These are phyloP conservation scores for Hirtodrosophila cameraria DNA, from an alignment of 2,888 invertebrate species.

Conservation along the genomic window DNA sequence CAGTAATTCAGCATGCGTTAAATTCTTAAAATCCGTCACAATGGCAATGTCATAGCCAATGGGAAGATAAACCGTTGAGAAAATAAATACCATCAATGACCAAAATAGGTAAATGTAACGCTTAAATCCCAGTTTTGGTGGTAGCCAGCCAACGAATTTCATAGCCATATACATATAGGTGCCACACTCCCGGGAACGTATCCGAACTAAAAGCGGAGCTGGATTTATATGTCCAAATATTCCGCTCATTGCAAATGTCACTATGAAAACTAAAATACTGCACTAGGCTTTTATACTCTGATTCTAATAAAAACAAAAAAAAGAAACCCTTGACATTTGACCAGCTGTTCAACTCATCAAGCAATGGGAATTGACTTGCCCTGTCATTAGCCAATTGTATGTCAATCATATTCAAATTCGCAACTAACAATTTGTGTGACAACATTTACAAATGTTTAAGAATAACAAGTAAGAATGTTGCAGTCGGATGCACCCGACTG, in stretches of 20 bases:
- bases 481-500: too few relatives aligned
- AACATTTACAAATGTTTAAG: too few relatives aligned
- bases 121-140: constrained; percentile 23
- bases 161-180: constrained; percentile 32
- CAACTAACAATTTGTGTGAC: background rate
- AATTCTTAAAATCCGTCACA: constrained; percentile 22
- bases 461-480: too few relatives aligned
- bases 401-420: background rate
- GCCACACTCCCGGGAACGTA: constrained; percentile 36
- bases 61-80: constrained; percentile 35
- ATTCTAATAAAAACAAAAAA: too few relatives aligned
- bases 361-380: background rate
- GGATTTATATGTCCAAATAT: constrained; percentile 30
- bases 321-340: background rate
- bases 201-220: constrained; percentile 18
- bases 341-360: background rate
- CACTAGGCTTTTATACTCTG: constrained; percentile 4
- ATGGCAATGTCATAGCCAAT: constrained; percentile 39
- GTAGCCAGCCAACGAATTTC: constrained; percentile 42
- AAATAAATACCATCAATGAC: constrained; percentile 15
- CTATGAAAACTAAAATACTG: background rate
- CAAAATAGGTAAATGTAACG: constrained; percentile 43
- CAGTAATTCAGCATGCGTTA: constrained; percentile 40
- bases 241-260: background rate
- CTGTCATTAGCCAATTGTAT: background rate